phyloP scores from a whole-genome alignment of 2,113 vertebrate species.

The Taurulus bubalis region DNA sequence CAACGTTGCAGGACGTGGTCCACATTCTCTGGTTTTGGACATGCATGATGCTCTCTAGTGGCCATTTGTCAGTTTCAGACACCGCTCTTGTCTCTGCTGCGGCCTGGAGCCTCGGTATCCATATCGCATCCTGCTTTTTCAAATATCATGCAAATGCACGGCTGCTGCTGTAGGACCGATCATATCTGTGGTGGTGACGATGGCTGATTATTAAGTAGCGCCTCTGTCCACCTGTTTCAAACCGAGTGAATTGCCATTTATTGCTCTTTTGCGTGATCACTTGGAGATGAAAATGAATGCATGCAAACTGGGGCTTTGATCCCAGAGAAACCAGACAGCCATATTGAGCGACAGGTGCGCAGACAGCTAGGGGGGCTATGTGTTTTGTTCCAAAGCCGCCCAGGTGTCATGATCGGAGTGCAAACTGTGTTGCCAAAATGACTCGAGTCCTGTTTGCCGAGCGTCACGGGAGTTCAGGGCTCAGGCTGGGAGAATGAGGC shows the following conservation, averaged over 20 bases:
- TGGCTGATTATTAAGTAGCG: neutral
- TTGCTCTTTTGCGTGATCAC: neutral
- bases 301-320: neutral
- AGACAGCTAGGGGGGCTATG: constrained; percentile 43
- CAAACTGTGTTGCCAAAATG: neutral
- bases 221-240: neutral
- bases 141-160: constrained; percentile 59
- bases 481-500: neutral
- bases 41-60: neutral
- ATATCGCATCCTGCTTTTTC: constrained; percentile 34
- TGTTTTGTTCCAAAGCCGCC: neutral
- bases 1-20: neutral
- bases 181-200: neutral
- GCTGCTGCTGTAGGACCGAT: neutral
- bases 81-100: neutral
- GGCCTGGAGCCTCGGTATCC: neutral
- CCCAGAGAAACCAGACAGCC: constrained; percentile 29
- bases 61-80: neutral
- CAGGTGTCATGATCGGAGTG: neutral
- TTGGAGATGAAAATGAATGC: neutral
- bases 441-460: neutral
- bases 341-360: constrained; percentile 69
- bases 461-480: neutral
- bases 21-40: neutral
- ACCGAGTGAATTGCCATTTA: neutral